Conservation (phyloP, 2,888 invertebrate species). For the Acleris emargana region DNA sequence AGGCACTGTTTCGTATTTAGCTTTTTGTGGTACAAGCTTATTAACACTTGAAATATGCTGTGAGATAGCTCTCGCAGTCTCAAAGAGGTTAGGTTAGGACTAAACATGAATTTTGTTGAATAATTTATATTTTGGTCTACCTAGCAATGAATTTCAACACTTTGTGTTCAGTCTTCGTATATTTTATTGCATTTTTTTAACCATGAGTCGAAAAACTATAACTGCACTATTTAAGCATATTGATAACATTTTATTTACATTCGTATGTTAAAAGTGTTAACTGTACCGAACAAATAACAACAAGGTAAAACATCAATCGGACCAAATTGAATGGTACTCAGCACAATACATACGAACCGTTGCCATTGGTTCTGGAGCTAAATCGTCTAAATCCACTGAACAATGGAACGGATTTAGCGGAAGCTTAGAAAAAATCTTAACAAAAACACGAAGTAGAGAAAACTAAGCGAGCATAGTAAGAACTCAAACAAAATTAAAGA, state of each 20-base stretch:
- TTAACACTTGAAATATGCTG: constrained; percentile 19
- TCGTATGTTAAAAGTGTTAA: too few species aligned
- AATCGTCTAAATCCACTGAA: constrained; percentile 24
- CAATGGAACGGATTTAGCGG: constrained; percentile 29
- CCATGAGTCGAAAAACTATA: too few species aligned
- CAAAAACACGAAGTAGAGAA: constrained; percentile 33
- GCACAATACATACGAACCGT: constrained; percentile 11
- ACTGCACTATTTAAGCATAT: too few species aligned
- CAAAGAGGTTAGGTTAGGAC: constrained; percentile 6
- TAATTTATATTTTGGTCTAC: too few species aligned
- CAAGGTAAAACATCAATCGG: too few species aligned
- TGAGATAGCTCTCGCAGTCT: not conserved
- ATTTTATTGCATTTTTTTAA: too few species aligned
- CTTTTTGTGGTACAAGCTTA: constrained; percentile 11
- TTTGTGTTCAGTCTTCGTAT: too few species aligned
- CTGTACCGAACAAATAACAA: too few species aligned
- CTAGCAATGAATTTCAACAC: too few species aligned
- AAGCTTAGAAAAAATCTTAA: constrained; percentile 29
- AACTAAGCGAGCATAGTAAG: constrained; percentile 32
- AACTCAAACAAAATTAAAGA: constrained; percentile 36
- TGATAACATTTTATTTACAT: too few species aligned
- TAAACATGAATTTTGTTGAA: too few species aligned
- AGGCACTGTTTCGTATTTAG: constrained; percentile 7
- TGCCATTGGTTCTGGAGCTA: constrained; percentile 15
- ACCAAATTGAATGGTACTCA: constrained; percentile 9